phyloP scores from a whole-genome alignment of 2,797 vertebrate species.

The Gallinago stenura region DNA sequence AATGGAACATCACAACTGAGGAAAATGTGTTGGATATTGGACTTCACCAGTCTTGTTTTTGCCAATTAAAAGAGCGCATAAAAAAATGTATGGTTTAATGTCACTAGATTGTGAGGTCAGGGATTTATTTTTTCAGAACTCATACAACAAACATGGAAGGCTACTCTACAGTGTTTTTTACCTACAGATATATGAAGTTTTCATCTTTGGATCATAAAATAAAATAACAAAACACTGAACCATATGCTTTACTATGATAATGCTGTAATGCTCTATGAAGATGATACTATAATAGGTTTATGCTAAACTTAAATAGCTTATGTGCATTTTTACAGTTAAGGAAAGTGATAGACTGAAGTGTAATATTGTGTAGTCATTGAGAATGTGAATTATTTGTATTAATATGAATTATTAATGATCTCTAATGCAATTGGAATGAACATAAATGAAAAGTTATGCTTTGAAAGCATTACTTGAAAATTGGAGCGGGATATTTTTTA shows the following conservation, averaged over 20 bases:
- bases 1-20: neutral
- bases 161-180: neutral
- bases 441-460: neutral
- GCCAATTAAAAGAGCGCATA: neutral
- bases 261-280: neutral
- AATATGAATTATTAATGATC: conserved; percentile 39
- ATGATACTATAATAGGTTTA: neutral
- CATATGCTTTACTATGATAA: neutral
- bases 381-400: conserved; percentile 45
- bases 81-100: neutral
- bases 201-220: neutral
- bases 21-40: neutral
- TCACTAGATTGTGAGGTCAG: neutral
- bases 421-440: neutral
- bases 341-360: neutral
- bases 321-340: neutral
- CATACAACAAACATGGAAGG: neutral
- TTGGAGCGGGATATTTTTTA: neutral
- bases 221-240: neutral
- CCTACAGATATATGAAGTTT: neutral
- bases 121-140: neutral
- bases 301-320: neutral
- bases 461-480: neutral
- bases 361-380: neutral
- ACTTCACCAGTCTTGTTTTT: neutral